phyloP scores from a whole-genome alignment of 2,113 vertebrate species.

The Donacobius atricapilla region DNA sequence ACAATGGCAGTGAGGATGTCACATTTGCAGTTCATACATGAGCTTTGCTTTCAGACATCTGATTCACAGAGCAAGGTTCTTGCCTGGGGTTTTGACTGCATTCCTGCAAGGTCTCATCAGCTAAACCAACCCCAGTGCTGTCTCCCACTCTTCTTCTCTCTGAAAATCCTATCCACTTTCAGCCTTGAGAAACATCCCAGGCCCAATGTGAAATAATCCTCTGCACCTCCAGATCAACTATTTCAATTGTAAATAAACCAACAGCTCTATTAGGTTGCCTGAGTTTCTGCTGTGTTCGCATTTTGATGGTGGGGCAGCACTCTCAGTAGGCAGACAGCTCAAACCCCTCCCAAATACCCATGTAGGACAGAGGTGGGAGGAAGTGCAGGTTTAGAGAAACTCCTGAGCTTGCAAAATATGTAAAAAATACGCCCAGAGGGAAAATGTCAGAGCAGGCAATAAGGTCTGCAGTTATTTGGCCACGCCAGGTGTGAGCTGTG shows the following conservation, averaged over 20 bases:
- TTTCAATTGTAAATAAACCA: background rate
- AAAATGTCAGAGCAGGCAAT: background rate
- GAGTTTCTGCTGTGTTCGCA: background rate
- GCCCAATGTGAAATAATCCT: background rate
- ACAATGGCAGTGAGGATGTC: background rate
- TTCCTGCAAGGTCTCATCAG: background rate
- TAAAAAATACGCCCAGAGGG: background rate
- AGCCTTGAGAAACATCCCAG: background rate
- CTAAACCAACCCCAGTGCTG: background rate
- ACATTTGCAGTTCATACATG: background rate
- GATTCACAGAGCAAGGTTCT: background rate
- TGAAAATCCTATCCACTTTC: background rate
- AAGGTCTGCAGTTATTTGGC: accelerated
- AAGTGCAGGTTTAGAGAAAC: background rate
- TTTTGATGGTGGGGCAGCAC: background rate
- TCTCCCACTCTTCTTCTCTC: background rate
- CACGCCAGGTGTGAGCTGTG: background rate
- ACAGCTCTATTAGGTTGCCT: background rate
- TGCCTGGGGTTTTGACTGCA: accelerated
- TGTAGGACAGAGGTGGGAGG: background rate
- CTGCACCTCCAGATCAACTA: background rate
- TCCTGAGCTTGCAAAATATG: background rate
- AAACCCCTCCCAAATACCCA: background rate
- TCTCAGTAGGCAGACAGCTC: background rate
- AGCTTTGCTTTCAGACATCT: background rate